phyloP scores from a whole-genome alignment of 2,888 invertebrate species.

The Mythimna impura region DNA sequence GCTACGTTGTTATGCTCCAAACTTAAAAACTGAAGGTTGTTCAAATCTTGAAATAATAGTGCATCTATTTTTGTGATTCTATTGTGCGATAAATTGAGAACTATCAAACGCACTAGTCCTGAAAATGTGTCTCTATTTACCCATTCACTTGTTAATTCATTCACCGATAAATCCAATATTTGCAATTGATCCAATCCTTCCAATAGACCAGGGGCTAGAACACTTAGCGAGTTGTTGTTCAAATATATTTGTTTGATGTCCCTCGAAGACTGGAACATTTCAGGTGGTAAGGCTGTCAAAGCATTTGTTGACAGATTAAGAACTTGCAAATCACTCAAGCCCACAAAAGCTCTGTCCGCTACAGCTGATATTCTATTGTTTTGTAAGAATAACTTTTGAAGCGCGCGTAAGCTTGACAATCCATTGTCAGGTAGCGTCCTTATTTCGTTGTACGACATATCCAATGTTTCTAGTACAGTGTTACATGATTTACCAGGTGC shows the following conservation, averaged over 20 bases:
- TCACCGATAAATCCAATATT: constrained; percentile 93
- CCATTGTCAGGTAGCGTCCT: constrained; percentile 93
- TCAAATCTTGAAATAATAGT: constrained; percentile 93
- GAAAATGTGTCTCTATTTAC: constrained; percentile 94
- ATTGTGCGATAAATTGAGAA: constrained; percentile 94
- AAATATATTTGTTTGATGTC: constrained; percentile 93
- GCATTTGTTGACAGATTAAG: constrained; percentile 95
- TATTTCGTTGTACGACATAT: constrained; percentile 94
- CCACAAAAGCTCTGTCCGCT: constrained; percentile 94
- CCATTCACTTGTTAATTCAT: constrained; percentile 94
- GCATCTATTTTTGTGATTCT: constrained; percentile 93
- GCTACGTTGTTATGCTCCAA: constrained; percentile 93
- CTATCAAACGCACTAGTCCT: constrained; percentile 93
- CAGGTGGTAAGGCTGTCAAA: constrained; percentile 94
- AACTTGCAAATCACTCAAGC: constrained; percentile 92
- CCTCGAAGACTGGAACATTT: constrained; percentile 93
- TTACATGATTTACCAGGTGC: constrained; percentile 93
- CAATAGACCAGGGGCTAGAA: constrained; percentile 93
- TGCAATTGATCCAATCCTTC: constrained; percentile 94
- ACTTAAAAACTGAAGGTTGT: constrained; percentile 94
- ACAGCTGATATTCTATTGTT: constrained; percentile 94
- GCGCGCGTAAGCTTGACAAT: constrained; percentile 92
- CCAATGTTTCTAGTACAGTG: constrained; percentile 92
- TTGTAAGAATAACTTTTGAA: constrained; percentile 93
- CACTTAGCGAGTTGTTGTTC: constrained; percentile 94